Conservation (phyloP, 2,113 vertebrate species). For the Notiomystis cincta region DNA sequence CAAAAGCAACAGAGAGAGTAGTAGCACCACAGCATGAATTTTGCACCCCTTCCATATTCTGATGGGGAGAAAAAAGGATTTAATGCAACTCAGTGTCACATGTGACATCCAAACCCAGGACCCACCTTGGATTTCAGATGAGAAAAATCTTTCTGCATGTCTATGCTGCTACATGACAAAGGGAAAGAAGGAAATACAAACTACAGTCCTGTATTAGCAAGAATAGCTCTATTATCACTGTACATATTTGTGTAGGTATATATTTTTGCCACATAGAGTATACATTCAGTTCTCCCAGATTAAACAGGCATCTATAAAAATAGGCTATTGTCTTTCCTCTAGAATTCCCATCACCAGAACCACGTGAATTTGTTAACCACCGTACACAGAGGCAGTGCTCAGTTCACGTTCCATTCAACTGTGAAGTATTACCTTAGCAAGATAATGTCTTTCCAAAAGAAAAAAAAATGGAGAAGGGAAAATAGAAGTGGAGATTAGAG, state of each 20-base stretch:
- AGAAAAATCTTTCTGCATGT: background rate
- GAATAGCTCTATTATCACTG: slow-evolving; percentile 36
- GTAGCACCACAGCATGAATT: slow-evolving; percentile 30
- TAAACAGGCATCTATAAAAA: slow-evolving; percentile 11
- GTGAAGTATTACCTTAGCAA: background rate
- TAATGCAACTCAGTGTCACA: background rate
- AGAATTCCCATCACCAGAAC: background rate
- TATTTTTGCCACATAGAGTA: slow-evolving; percentile 11
- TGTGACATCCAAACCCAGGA: background rate
- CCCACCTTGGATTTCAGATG: background rate
- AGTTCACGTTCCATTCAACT: background rate
- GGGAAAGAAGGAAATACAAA: background rate
- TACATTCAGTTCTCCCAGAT: slow-evolving; percentile 29
- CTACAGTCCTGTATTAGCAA: slow-evolving; percentile 28
- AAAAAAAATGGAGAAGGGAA: background rate
- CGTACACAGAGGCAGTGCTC: background rate
- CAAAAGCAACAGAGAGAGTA: background rate
- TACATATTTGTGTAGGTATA: background rate
- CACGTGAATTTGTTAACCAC: background rate
- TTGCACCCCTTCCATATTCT: background rate
- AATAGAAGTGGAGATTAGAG: background rate
- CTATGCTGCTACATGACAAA: background rate
- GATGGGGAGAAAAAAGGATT: background rate
- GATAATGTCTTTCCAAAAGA: background rate
- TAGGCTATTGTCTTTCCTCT: background rate